phyloP scores from a whole-genome alignment of 2,888 invertebrate genomes.

The Eupeodes latifasciatus region DNA sequence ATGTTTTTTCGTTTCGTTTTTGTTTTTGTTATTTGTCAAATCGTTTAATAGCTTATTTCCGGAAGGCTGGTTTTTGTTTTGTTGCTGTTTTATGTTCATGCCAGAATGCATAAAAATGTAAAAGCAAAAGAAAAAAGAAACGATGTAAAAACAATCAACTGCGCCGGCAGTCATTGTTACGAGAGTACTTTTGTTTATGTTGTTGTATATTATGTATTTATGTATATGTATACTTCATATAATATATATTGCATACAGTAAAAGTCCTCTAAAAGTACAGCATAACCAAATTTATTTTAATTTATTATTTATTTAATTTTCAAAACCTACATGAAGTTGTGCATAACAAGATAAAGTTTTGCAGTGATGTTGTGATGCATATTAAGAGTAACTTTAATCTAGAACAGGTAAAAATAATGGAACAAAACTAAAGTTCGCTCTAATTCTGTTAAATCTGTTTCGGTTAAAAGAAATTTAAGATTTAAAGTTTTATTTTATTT shows the following conservation, averaged over 20 bases:
- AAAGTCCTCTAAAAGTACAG: background rate
- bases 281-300: too few species aligned
- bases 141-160: conserved; percentile 42
- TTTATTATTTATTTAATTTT: too few species aligned
- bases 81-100: conserved; percentile 28
- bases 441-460: too few species aligned
- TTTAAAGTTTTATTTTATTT: too few species aligned
- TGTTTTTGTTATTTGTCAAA: conserved; percentile 40
- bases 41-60: conserved; percentile 67
- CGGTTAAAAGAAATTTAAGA: too few species aligned
- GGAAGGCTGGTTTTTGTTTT: conserved; percentile 47
- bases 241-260: background rate
- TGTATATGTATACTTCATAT: background rate
- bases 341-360: too few species aligned
- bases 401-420: too few species aligned
- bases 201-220: background rate
- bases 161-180: conserved; percentile 62
- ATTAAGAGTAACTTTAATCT: too few species aligned
- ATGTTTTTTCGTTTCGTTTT: conserved; percentile 18
- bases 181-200: conserved; percentile 33
- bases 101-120: conserved; percentile 51
- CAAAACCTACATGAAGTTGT: too few species aligned
- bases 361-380: too few species aligned
- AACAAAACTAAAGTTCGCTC: too few species aligned
- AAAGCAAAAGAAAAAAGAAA: conserved; percentile 21